Evolutionary conservation across 2,888 invertebrate species (phyloP).

Genomic region (Minunthozetes semirufus): DNA sequence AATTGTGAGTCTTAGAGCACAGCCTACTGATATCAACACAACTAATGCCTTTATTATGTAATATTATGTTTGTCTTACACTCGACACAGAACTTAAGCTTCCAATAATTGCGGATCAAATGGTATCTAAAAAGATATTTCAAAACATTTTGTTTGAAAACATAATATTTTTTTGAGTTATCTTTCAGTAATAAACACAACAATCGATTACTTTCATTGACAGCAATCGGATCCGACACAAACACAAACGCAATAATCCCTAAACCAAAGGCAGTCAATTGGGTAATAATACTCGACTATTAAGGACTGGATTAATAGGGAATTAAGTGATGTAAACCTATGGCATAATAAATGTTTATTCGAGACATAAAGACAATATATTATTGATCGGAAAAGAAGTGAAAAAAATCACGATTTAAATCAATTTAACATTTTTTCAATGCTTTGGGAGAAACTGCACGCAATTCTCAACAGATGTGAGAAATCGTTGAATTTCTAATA

Average conservation of each 20-base stretch:
- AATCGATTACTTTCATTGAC: background rate
- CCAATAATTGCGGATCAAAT: background rate
- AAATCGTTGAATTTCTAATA: background rate
- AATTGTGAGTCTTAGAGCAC: too few relatives aligned
- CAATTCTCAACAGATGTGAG: background rate
- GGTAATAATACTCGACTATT: background rate
- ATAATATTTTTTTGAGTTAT: background rate
- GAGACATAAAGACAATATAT: background rate
- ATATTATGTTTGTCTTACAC: background rate
- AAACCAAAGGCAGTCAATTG: background rate
- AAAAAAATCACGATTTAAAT: slow-evolving; percentile 2
- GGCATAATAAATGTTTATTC: too few relatives aligned
- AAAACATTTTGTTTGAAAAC: background rate
- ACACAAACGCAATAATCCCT: background rate
- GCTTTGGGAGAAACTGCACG: background rate
- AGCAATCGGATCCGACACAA: background rate
- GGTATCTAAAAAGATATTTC: background rate
- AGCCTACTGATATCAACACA: background rate
- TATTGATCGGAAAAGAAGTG: background rate
- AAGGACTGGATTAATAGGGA: background rate
- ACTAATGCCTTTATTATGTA: background rate
- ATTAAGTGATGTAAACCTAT: background rate
- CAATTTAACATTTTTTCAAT: background rate
- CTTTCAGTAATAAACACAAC: background rate
- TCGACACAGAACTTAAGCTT: background rate